Base-by-base conservation (phyloP, 2,797 vertebrate genomes). In the Xenopus petersii region DNA sequence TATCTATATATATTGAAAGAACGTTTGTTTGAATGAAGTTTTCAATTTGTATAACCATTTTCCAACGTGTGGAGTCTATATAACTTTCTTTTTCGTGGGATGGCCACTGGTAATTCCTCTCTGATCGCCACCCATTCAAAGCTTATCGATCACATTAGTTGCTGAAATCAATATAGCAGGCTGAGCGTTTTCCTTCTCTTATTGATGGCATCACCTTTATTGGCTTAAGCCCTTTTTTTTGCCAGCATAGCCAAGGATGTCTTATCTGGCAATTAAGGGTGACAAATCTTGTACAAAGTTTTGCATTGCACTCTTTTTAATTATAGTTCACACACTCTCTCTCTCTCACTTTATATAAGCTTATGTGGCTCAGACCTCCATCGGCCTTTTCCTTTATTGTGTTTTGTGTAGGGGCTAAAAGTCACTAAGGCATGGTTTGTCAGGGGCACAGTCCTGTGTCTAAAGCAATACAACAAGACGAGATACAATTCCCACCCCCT, bases 1-100 rank as follows among this genome's bases (percentile, higher is more conserved):
- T 49, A 49, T 49, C 10, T 49, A 75, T 75, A 75, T 70, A 75
- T 75, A 75, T 65, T 70, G 61, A 61, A 65, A 33, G 36, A 47
- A 64, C 56, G 60, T 75, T 75, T 70, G 24, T 70, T 70, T 70
- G 61, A 70, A 64, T 60, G 30, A 67, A 62, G 15, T 64, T 49
- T 33, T 67, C 3, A 21, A n/a, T 33, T 17, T 60, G n/a, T 64
- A 36, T 64, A 42, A 64, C 62, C 30, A 64, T 47, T 61, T 62
- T 21, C 3, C 64, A 61, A 68, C 58, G 51, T 69, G 66, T 75
- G 60, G 36, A 75, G 58, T 64, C 36, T 56, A 46, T 64, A 62
- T 59, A 30, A 55, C 30, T 62, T 42, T 56, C 24, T 12, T 47
- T 48, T 67, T 47, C 6, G n/a, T 64, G 56, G 17, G 55, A 30